These are phyloP conservation scores for Tetragonula clypearis DNA, from an alignment of 1,140 invertebrate species.

Conservation along the genomic window DNA sequence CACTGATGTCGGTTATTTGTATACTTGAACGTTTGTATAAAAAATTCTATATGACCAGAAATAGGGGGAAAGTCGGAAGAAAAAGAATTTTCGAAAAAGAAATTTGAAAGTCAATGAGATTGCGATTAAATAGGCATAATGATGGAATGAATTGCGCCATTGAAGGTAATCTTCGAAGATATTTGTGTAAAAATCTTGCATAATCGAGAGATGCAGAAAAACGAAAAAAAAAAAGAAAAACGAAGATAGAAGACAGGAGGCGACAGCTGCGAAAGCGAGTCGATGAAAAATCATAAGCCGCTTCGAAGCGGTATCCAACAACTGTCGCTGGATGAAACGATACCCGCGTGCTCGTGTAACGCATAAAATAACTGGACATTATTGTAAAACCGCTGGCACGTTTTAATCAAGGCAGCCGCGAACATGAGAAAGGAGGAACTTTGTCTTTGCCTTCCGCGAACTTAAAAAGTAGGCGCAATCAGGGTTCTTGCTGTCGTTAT, in stretches of 20 bases:
- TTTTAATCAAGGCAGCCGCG: slow-evolving; percentile 4
- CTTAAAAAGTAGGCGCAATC: neutral
- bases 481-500: neutral
- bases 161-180: neutral
- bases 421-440: neutral
- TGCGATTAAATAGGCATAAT: no score
- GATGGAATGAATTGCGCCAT: no score
- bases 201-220: neutral
- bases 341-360: slow-evolving; percentile 29
- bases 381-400: neutral
- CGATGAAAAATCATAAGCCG: slow-evolving; percentile 29
- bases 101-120: no score
- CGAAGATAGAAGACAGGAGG: neutral
- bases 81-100: no score
- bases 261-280: slow-evolving; percentile 70
- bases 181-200: neutral
- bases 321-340: slow-evolving; percentile 50
- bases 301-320: slow-evolving; percentile 41
- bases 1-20: neutral
- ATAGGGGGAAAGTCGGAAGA: neutral
- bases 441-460: neutral
- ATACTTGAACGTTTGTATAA: neutral
- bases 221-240: neutral
- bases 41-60: neutral
- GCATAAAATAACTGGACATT: slow-evolving; percentile 49